phyloP scores from a whole-genome alignment of 2,113 vertebrate species.

The Bubo scandiacus region DNA sequence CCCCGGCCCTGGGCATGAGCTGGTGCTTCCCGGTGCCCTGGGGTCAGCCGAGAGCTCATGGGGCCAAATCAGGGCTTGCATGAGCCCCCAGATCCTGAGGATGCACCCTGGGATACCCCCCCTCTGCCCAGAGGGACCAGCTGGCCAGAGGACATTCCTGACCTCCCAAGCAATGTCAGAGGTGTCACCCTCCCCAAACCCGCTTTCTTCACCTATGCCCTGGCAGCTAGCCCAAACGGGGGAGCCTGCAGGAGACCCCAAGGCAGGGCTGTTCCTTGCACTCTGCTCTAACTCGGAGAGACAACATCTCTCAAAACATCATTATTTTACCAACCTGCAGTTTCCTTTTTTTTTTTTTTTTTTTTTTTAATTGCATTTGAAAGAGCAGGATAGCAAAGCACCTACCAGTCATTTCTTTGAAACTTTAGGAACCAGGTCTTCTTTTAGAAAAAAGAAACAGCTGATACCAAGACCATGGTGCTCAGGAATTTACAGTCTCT shows the following conservation, averaged over 20 bases:
- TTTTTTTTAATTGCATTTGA: not conserved
- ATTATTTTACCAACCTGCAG: not conserved
- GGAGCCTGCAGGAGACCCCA: not conserved
- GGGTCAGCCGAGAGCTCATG: not conserved
- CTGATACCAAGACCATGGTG: not conserved
- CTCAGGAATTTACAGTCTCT: not conserved
- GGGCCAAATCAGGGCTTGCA: not conserved
- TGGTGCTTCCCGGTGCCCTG: not conserved
- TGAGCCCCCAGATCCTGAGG: not conserved
- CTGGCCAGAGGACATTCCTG: not conserved
- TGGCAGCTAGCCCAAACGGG: rapidly evolving
- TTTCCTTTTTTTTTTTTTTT: not conserved
- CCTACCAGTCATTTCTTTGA: not conserved
- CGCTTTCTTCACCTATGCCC: not conserved
- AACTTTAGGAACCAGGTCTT: not conserved
- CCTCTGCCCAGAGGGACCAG: not conserved
- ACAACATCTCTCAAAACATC: not conserved
- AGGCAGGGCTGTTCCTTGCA: not conserved
- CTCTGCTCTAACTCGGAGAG: not conserved
- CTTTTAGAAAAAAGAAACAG: not conserved
- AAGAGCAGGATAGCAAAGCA: not conserved
- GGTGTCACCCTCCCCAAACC: not conserved
- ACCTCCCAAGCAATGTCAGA: not conserved
- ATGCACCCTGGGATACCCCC: not conserved
- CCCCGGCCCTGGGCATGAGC: not conserved